Percentiles rank a stretch among this genome's conserved stretches.
phyloP scores from a whole-genome alignment of 2,113 vertebrate species.

The Hyaena hyaena region DNA sequence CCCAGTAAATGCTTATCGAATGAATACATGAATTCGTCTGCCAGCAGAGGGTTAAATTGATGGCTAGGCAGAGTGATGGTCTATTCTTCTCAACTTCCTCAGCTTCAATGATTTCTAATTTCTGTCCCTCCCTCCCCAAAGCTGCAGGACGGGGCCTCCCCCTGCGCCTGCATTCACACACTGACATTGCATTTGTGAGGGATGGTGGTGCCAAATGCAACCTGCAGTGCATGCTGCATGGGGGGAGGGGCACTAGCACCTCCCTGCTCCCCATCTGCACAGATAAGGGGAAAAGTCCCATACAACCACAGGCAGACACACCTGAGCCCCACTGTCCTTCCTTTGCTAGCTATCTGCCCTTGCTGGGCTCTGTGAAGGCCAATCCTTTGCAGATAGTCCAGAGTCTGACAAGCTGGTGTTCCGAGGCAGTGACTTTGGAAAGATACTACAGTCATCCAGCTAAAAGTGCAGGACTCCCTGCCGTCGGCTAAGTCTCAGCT shows the following conservation, averaged over 20 bases:
- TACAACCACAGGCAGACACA: fast-evolving
- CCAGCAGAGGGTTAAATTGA: not conserved
- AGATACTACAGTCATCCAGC: not conserved
- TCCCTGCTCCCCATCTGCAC: not conserved
- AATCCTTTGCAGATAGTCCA: fast-evolving
- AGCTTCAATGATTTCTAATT: not conserved
- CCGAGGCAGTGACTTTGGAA: not conserved
- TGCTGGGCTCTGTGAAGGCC: not conserved
- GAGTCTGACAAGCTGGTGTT: not conserved
- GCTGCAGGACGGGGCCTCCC: not conserved
- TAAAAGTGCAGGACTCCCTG: not conserved
- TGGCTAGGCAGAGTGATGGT: too few species aligned
- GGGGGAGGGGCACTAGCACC: not conserved
- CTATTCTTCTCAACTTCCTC: not conserved
- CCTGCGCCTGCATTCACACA: too few species aligned
- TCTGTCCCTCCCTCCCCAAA: not conserved
- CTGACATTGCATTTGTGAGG: not conserved
- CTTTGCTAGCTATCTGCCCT: not conserved
- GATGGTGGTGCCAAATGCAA: fast-evolving
- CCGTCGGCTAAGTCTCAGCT: fast-evolving
- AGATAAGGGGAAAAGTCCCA: fast-evolving
- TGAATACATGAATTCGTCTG: not conserved
- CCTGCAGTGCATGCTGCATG: not conserved
- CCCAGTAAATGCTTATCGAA: not conserved
- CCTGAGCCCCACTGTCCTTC: too few species aligned